Conservation (phyloP, 2,113 vertebrate genomes). For the Scartelaos histophorus region DNA sequence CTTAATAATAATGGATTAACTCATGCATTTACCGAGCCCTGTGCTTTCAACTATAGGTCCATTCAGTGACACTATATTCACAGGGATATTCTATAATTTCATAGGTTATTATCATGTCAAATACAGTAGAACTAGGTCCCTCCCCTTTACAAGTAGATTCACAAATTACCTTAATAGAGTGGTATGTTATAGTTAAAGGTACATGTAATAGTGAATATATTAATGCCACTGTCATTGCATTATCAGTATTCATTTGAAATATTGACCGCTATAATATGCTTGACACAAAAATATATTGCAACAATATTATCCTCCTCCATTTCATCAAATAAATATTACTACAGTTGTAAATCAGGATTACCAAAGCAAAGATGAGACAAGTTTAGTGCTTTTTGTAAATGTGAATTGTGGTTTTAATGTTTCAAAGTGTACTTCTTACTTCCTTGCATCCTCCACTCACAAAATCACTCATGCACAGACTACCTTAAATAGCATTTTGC, state of each 20-base stretch:
- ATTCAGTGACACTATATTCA: conserved; percentile 52
- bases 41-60: conserved; percentile 53
- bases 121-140: background rate
- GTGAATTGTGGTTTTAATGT: background rate
- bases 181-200: too few relatives aligned
- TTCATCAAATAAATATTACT: background rate
- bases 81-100: conserved; percentile 30
- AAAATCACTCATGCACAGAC: conserved; percentile 28
- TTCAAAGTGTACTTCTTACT: background rate
- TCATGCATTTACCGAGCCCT: conserved; percentile 27
- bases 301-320: conserved; percentile 35
- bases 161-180: background rate
- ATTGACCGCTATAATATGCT: background rate
- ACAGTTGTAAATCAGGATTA: background rate
- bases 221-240: background rate
- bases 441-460: background rate
- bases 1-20: conserved; percentile 44
- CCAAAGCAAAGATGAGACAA: background rate
- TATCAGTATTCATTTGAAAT: too few relatives aligned
- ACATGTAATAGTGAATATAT: background rate
- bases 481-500: conserved; percentile 52
- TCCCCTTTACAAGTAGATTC: background rate
- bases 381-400: conserved; percentile 6
- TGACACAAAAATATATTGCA: background rate
- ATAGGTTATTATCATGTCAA: conserved; percentile 8